Base-by-base conservation (phyloP, 2,113 vertebrate species). In the Gavialis gangeticus region DNA sequence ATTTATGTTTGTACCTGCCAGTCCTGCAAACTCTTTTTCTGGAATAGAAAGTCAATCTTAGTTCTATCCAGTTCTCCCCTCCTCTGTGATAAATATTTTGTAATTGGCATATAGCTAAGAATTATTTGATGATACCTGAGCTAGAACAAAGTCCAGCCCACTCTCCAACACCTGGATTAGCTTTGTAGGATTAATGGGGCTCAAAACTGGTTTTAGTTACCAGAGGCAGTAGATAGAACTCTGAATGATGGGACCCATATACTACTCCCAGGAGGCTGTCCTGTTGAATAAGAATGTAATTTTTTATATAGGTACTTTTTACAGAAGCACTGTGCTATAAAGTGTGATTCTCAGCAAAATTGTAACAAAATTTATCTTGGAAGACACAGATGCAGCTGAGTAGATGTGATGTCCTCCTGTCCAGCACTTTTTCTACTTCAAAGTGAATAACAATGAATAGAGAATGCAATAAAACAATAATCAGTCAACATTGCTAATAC, bases 201-300 rank as follows among this genome's bases (percentile, higher is more conserved):
- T 80, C 85, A 94, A 88, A 90, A 12, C 1, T 75, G 22, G 22
- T 71, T 87, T 77, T 28, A 1, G 14, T 90, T 58, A 59, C 37
- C 88, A 94, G 89, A 92, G 79, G 77, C 0, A 0, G 60, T 77
- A 95, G 57, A 84, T 93, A 3, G 4, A 66, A 76, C 76, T 87
- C 64, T 1, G 0, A 88, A 75, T 83, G 76, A 69, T 1, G 2
- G 87, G 86, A 62, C 59, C 86, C 59, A 78, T 85, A 85, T 55
- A 22, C 73, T 84, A 85, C 91, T 93, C 88, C 86, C 91, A 92
- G 67, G 86, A 66, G 46, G 55, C 67, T 91, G 67, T 67, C 73
- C 84, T 85, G 90, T 79, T 84, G 67, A 89, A 94, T 64, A 28
- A 69, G 25, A 76, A 94, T 67, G 8, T 97, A 91, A 93, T 93